Evolutionary conservation across 2,888 invertebrate genomes (phyloP), one percentile per base, ranked within the genome.

Genomic region (Encarsia formosa): DNA sequence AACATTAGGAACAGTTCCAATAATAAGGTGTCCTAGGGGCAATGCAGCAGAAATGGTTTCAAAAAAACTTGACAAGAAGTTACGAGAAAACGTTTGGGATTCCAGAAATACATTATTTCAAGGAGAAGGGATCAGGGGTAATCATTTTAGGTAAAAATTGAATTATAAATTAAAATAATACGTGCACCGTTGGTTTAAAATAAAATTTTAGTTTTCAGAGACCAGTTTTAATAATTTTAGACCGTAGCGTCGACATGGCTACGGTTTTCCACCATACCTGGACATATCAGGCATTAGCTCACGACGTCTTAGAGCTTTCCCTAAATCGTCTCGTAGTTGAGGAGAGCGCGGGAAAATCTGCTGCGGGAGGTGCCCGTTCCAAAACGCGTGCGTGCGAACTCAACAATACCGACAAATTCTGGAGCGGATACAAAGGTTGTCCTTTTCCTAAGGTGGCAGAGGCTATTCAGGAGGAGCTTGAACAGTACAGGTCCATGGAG

Each of bases 31-130:
- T 74, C 94, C 93, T 6, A 86, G 89, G 73, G 95, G 95, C 43
- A 96, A 95, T 77, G 97, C 98, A 0, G 98, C 99, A 0, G 98
- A 99, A 78, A 93, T 96, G 90, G 95, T 99, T 0, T 96, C 95
- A 0, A 90, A 91, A 73, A 95, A 95, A 74, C 78, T 99, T 56
- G 96, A 99, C 66, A 97, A 97, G 74, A 99, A 98, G 74, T 77
- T 99, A 46, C 80, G 96, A 48, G 98, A 99, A 71, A 98, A 97
- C 77, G 78, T 99, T 13, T 88, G 97, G 80, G 98, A 99, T 76
- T 87, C 96, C 0, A 82, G 97, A 65, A 98, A 96, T 73, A 97
- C 95, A 76, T 79, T 99, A 40, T 99, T 99, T 71, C 88, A 88
- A 64, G 85, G 87, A 64, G 92, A 92, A 73, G 83, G 88, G 23